Percentiles rank a stretch among this genome's conserved stretches.
Evolutionary conservation across 2,113 vertebrate species (phyloP).

Genomic region (Notothenia rossii): DNA sequence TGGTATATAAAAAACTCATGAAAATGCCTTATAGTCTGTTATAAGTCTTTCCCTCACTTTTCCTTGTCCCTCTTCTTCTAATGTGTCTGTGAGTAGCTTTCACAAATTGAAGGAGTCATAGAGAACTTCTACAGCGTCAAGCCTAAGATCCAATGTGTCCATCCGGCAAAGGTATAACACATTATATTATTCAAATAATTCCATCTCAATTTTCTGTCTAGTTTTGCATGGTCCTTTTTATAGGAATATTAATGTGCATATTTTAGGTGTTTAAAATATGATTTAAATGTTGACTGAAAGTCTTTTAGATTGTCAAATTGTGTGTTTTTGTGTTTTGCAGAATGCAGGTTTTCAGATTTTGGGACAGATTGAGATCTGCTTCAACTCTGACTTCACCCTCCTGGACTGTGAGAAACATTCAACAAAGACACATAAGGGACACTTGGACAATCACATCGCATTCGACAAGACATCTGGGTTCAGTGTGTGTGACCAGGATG

Average conservation of each 20-base stretch:
- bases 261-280: not conserved
- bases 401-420: conserved; percentile 64
- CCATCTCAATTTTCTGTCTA: not conserved
- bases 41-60: not conserved
- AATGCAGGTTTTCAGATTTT: conserved; percentile 61
- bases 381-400: conserved; percentile 62
- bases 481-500: conserved; percentile 67
- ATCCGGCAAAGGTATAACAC: conserved; percentile 59
- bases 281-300: not conserved
- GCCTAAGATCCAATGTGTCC: conserved; percentile 75
- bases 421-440: not conserved
- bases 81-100: conserved; percentile 61
- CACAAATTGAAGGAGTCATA: conserved; percentile 70
- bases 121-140: conserved; percentile 67
- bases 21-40: not conserved
- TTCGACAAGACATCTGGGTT: conserved; percentile 46
- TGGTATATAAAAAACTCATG: not conserved
- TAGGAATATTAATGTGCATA: not conserved
- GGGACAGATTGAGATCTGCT: conserved; percentile 81
- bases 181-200: not conserved
- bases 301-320: not conserved
- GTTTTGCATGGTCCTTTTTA: not conserved
- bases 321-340: conserved; percentile 46
- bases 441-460: not conserved
- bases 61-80: not conserved